Base-by-base conservation (phyloP, 2,888 invertebrate species). In the Ophion ventricosus region DNA sequence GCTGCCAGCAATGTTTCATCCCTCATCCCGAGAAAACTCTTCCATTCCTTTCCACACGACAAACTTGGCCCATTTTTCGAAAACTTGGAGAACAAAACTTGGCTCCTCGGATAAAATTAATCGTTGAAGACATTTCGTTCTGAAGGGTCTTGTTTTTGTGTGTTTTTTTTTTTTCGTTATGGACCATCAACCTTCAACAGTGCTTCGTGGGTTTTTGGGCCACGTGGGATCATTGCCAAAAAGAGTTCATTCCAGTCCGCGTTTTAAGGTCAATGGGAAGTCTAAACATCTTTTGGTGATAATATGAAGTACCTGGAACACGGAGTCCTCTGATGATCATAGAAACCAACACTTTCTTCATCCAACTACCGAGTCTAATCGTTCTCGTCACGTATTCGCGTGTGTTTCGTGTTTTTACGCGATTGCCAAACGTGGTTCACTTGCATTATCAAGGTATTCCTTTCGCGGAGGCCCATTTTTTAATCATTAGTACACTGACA, bases 181-280 rank as follows among this genome's bases (percentile, higher is more conserved):
- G 10, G 29, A 8, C 8, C n/a, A 70, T 2, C 40, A 4, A 64
- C 5, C 20, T 20, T 17, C 26, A 1, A 25, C 1, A 25, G 40
- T 56, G 17, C 25, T 79, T 7, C 1, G 57, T 63, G 17, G 59
- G 23, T 59, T 29, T 69, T 8, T 40, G 14, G 43, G 49, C 54
- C 82, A 82, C 64, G 76, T 59, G 85, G 85, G 85, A 82, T 23
- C 67, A 25, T 73, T 85, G 85, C 85, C 85, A 85, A 82, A 2
- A 80, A 64, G 54, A 64, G 72, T 35, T 67, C 54, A 11, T 73
- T 8, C 56, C 73, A 35, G 63, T n/a, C 67, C 73, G 43, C 54
- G 20, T 26, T 56, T 10, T 59, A 56, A 11, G 10, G 49, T 26
- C 73, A 20, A 72, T 11, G 23, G 7, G 17, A n/a, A 54, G 20